phyloP scores from a whole-genome alignment of 64 coral and sea anemone genomes.

The Montipora efflorescens region DNA sequence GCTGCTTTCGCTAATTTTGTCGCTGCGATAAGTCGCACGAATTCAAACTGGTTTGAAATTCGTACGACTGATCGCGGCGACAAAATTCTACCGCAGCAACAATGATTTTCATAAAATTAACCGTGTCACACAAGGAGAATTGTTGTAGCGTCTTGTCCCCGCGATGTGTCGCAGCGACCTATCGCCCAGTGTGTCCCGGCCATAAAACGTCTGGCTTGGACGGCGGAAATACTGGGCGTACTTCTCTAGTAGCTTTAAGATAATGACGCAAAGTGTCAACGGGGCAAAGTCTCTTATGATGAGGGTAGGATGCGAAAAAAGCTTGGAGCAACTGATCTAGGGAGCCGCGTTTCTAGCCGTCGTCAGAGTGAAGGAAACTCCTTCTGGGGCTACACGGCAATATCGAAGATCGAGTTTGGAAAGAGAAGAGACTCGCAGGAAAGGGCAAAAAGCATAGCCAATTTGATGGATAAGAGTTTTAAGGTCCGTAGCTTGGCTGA shows the following conservation, averaged over 20 bases:
- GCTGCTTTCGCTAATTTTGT: too few relatives aligned
- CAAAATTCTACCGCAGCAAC: too few relatives aligned
- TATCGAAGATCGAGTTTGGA: too few relatives aligned
- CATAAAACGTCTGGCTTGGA: conserved; percentile 7
- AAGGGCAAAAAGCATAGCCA: conserved; percentile 8
- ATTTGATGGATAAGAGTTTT: conserved; percentile 10
- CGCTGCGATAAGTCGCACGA: too few relatives aligned
- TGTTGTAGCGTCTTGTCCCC: too few relatives aligned
- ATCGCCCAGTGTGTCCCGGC: too few relatives aligned
- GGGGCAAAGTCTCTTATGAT: neutral
- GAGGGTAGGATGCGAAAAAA: neutral
- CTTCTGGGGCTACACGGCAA: neutral
- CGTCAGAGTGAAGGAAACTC: conserved; percentile 1
- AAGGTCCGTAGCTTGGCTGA: neutral
- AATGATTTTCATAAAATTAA: too few relatives aligned
- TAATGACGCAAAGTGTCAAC: neutral
- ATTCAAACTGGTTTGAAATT: too few relatives aligned
- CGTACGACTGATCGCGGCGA: too few relatives aligned
- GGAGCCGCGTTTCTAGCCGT: neutral
- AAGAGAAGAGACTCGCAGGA: too few relatives aligned
- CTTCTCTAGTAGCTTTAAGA: conserved; percentile 12
- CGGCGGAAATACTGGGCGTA: neutral
- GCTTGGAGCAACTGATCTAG: neutral
- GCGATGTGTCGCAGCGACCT: too few relatives aligned
- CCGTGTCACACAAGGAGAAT: too few relatives aligned